phyloP scores from a whole-genome alignment of 2,797 vertebrate species.

The Rhabdomys pumilio region DNA sequence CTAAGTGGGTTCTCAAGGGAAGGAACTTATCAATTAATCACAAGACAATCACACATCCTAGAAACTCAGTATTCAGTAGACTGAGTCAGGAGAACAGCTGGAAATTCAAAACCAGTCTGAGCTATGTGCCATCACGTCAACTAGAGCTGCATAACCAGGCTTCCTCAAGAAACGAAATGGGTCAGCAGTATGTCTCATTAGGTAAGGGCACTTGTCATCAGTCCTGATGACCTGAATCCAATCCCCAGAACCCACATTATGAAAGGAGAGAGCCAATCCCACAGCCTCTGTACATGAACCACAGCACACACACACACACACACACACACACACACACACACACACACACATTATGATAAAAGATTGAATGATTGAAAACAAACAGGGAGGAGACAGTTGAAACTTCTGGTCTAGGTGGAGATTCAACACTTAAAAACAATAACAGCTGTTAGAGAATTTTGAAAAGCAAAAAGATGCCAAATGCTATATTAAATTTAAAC shows the following conservation, averaged over 20 bases:
- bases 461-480: neutral
- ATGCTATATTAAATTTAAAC: neutral
- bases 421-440: neutral
- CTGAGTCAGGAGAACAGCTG: neutral
- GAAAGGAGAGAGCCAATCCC: neutral
- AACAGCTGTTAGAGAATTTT: neutral
- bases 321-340: no score
- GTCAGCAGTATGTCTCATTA: neutral
- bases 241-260: neutral
- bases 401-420: neutral
- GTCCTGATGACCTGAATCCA: neutral
- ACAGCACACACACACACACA: neutral
- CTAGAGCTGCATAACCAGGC: neutral
- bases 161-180: neutral
- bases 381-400: neutral
- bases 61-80: neutral
- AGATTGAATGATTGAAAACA: neutral
- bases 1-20: neutral
- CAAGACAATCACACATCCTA: neutral
- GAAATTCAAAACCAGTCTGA: neutral
- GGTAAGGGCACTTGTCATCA: neutral
- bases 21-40: neutral
- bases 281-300: neutral
- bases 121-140: neutral
- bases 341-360: no score